Conservation (phyloP, 2,113 vertebrate genomes). For the Eurystomus gularis region DNA sequence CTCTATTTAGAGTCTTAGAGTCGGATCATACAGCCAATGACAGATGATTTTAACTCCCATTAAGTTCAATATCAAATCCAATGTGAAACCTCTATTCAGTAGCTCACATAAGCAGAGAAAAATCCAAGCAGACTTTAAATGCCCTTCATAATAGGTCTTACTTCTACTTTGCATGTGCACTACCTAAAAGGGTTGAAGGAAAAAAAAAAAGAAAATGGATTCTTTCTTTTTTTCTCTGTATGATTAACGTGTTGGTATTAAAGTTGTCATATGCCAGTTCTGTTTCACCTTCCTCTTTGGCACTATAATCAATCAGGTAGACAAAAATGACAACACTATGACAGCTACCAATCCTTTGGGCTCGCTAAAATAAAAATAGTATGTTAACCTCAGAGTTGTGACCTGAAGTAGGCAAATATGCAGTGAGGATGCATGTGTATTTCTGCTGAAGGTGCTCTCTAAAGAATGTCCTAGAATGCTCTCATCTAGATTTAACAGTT, state of each 20-base stretch:
- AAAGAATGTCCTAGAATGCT: background rate
- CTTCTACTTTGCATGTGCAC: background rate
- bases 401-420: conserved; percentile 3
- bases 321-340: conserved; percentile 25
- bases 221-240: background rate
- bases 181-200: background rate
- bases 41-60: background rate
- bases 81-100: background rate
- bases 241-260: conserved; percentile 22
- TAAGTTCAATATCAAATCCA: background rate
- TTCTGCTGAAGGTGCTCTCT: background rate
- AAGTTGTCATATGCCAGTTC: conserved; percentile 12
- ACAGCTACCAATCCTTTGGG: conserved; percentile 51
- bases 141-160: background rate
- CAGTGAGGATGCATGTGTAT: background rate
- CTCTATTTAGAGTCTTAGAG: background rate
- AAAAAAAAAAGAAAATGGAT: background rate
- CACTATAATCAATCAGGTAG: conserved; percentile 50
- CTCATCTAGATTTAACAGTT: background rate
- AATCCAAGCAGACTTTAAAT: background rate
- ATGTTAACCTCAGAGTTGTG: background rate
- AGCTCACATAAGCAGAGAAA: background rate
- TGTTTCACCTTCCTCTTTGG: conserved; percentile 57
- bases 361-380: conserved; percentile 63
- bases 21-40: background rate